Conservation (phyloP, 92 coral and sea anemone genomes). For the Virgularia gustaviana region DNA sequence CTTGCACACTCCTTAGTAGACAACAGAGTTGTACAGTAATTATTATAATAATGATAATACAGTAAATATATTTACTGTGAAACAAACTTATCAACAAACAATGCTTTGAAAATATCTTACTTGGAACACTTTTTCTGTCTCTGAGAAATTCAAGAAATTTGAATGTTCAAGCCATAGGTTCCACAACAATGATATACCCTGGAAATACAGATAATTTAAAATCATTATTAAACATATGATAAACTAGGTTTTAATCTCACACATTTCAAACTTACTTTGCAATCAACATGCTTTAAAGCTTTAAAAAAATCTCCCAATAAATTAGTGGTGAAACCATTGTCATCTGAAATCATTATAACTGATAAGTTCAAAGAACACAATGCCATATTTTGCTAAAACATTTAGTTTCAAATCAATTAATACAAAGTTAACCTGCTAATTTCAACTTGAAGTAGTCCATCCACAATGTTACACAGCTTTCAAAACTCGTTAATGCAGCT, state of each 20-base stretch:
- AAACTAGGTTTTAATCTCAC: constrained; percentile 10
- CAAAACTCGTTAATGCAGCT: constrained; percentile 30
- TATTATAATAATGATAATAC: too few relatives aligned
- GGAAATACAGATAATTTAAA: neutral
- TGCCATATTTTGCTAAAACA: neutral
- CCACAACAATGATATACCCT: constrained; percentile 79
- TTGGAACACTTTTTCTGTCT: constrained; percentile 62
- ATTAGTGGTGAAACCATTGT: neutral
- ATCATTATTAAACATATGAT: too few relatives aligned
- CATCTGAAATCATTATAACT: too few relatives aligned
- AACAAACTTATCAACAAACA: too few relatives aligned
- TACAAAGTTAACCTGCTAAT: constrained; percentile 36
- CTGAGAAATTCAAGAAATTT: constrained; percentile 36
- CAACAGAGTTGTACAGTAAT: too few relatives aligned
- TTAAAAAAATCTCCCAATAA: constrained; percentile 26
- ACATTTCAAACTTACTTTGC: constrained; percentile 13
- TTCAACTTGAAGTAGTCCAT: constrained; percentile 58
- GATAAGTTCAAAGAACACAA: too few relatives aligned
- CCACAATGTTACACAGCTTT: constrained; percentile 58
- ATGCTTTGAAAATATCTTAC: constrained; percentile 62
- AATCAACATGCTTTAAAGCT: constrained; percentile 26
- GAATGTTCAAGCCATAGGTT: constrained; percentile 66
- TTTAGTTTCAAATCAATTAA: neutral
- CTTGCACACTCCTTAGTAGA: too few relatives aligned
- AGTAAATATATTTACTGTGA: too few relatives aligned